These are phyloP conservation scores for Diplodus puntazzo DNA, from an alignment of 2,797 vertebrate species.

Conservation along the genomic window DNA sequence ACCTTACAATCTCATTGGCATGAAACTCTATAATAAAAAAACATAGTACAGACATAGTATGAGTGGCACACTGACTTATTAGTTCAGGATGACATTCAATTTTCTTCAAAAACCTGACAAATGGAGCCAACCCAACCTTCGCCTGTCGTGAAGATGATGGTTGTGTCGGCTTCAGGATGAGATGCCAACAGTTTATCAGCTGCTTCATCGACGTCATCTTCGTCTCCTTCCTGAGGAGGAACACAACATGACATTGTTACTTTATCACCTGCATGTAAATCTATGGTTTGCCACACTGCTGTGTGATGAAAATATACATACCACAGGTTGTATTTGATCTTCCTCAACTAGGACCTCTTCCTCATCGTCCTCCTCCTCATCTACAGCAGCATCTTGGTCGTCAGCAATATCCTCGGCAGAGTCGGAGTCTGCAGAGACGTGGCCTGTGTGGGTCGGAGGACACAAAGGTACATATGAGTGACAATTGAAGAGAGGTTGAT, in stretches of 20 bases:
- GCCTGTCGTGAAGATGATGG: constrained; percentile 84
- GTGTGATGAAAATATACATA: constrained; percentile 44
- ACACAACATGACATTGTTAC: not conserved
- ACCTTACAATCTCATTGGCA: constrained; percentile 85
- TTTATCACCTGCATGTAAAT: not conserved
- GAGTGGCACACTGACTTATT: not conserved
- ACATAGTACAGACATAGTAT: not conserved
- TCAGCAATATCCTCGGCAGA: constrained; percentile 72
- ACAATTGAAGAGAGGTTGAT: not conserved
- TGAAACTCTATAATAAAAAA: constrained; percentile 79
- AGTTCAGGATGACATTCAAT: not conserved
- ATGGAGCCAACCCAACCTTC: constrained; percentile 75
- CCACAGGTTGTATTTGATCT: constrained; percentile 77
- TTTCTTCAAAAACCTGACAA: not conserved
- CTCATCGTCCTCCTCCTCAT: constrained; percentile 86
- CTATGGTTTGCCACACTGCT: not conserved
- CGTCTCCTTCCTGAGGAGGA: constrained; percentile 73
- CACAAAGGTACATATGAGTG: not conserved
- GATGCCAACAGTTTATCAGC: constrained; percentile 69
- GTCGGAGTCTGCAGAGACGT: constrained; percentile 76
- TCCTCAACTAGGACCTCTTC: constrained; percentile 83
- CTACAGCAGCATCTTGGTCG: constrained; percentile 73
- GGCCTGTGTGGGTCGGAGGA: constrained; percentile 59
- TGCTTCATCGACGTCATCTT: constrained; percentile 74
- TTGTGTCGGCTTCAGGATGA: constrained; percentile 85